phyloP scores from a whole-genome alignment of 2,113 vertebrate species.

The Tachysurus vachellii region DNA sequence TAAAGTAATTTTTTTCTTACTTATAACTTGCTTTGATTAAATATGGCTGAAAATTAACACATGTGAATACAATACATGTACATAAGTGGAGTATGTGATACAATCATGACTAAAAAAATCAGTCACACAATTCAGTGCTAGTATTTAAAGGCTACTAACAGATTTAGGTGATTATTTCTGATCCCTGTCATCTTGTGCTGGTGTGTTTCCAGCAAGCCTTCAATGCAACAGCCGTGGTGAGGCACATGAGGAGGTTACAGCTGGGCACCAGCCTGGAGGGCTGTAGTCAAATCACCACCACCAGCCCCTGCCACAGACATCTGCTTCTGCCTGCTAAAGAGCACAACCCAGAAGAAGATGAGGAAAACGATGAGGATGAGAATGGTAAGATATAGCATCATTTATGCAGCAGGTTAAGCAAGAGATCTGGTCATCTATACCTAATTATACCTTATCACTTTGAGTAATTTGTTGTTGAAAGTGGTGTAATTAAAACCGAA shows the following conservation, averaged over 20 bases:
- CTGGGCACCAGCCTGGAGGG: constrained; percentile 91
- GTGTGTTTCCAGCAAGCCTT: constrained; percentile 88
- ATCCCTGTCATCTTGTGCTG: constrained; percentile 11
- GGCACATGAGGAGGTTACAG: constrained; percentile 95
- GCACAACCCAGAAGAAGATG: constrained; percentile 69
- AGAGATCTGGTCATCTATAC: neutral
- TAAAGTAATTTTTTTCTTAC: neutral
- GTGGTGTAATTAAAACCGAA: no score
- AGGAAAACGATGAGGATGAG: constrained; percentile 68
- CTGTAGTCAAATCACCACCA: constrained; percentile 77
- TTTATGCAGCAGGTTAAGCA: neutral
- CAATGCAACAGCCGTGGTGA: constrained; percentile 93
- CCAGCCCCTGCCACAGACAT: constrained; percentile 79
- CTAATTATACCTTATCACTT: neutral
- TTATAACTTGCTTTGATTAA: neutral
- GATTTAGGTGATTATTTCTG: neutral
- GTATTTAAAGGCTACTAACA: neutral
- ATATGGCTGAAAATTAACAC: neutral
- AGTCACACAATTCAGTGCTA: neutral
- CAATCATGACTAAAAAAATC: neutral
- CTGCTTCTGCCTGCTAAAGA: constrained; percentile 64
- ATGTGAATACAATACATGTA: neutral
- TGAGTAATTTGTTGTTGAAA: neutral
- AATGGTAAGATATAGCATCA: constrained; percentile 62
- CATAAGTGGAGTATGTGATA: neutral